Evolutionary conservation across 2,888 invertebrate genomes (phyloP), one percentile per base, ranked within the genome.

Genomic region (Mesorhabditis sp.): DNA sequence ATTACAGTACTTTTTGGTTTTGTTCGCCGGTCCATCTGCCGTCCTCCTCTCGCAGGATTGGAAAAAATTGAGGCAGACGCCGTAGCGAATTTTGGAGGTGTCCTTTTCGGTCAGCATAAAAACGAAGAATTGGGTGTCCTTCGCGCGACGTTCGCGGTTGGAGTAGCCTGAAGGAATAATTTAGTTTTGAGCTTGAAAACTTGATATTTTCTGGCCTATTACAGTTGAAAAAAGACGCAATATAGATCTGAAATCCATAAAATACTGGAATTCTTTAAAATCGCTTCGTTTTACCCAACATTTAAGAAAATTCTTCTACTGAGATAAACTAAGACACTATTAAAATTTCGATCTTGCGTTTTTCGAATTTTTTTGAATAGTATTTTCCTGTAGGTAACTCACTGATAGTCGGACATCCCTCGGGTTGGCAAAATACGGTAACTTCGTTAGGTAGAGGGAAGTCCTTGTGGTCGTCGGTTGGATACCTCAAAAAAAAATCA

Each of bases 371-470:
- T 28, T 28, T 28, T 28, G 28, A 28, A 28, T 28, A 28, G 28
- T 28, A 28, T 28, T 28, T 28, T 28, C 28, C 28, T 28, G 28
- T 28, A 28, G 28, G 28, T 28, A 28, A 28, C 74, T 74, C 58
- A 78, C 94, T 94, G 74, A 94, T 92, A 74, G 88, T 89, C 68
- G 89, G 92, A 87, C 97, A 98, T 69, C 98, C 98, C 88, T 99
- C 98, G 2, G 98, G 98, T 87, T 99, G 98, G 86, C 98, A 98
- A 89, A 98, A 98, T 88, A 95, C 97, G 43, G 97, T 95, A 91
- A 98, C 96, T 87, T 99, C 98, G 85, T 94, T 89, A 0, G 98
- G 96, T 83, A 99, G 89, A 0, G 94, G 93, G 87, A 99, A 99
- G 88, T 99, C 98, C 68, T 87, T 85, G 79, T 89, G 89, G 78